Base-by-base conservation (phyloP, 1,140 invertebrate species). In the Mactra quadrangularis region DNA sequence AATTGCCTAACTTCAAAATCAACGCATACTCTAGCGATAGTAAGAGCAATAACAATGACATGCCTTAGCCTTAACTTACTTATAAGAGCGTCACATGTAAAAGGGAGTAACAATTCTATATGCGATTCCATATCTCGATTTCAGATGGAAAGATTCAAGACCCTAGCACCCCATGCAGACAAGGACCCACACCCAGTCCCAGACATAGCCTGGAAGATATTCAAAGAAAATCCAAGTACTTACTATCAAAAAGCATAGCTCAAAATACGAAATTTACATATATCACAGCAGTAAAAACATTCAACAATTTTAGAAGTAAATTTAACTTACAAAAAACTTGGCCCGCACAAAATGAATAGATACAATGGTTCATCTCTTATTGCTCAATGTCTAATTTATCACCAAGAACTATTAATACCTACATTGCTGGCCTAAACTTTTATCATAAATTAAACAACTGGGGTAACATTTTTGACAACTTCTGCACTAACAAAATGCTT, bases 51-150 rank as follows among this genome's bases (percentile, higher is more conserved):
- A 3, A 72, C 79, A 3, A 0, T 84, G 1, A 31, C 45, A 27
- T 77, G 52, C 27, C 15, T 87, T 6, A 47, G 31, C 60, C 19
- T 64, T 11, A 87, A 87, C 29, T 84, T 82, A 27, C 22, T 78
- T 19, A 78, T 81, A 15, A 53, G 70, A 66, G 84, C 81, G 19
- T 15, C 11, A 3, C 82, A 84, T 82, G 47, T 84, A 38, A 1
- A 15, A 41, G 77, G 82, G 3, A 4, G 13, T 3, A 66, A 45
- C 15, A 86, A 84, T 27, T 22, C 19, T 0, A 82, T 81, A 45
- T 50, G 31, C 47, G 77, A 84, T 82, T 31, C 85, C 41, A 19
- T 86, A 50, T 86, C 82, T 62, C 75, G 85, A 53, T 68, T 74
- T 29, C 76, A 86, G 82, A 62, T 59, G 64, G 17, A 60, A 7